A percentile compares a stretch with the other conserved stretches of the same genome.
Evolutionary conservation across 2,797 vertebrate species (phyloP).

Genomic region (Fundulus diaphanus): DNA sequence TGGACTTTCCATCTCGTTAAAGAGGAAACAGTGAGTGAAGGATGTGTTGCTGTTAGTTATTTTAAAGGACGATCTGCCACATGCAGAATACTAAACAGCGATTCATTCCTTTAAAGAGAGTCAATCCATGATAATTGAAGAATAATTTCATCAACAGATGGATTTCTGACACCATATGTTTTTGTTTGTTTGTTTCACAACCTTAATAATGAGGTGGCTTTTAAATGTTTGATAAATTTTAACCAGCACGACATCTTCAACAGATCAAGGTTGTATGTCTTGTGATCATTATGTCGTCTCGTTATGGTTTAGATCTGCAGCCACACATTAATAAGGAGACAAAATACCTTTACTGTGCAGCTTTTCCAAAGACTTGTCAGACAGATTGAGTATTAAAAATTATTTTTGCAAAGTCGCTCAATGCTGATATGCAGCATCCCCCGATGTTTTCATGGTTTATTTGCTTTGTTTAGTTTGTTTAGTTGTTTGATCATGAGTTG

Average conservation of each 20-base stretch:
- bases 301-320: not conserved
- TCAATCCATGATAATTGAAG: not conserved
- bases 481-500: no score
- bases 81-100: not conserved
- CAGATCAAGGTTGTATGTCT: not conserved
- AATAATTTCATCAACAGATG: not conserved
- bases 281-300: not conserved
- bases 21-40: no score
- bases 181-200: not conserved
- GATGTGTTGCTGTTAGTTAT: no score
- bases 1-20: not conserved
- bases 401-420: not conserved
- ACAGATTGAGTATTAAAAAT: not conserved
- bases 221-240: not conserved
- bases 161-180: not conserved
- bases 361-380: not conserved
- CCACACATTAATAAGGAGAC: not conserved
- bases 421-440: not conserved
- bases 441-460: not conserved
- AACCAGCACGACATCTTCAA: not conserved
- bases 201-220: not conserved
- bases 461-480: not conserved
- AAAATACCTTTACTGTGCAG: not conserved
- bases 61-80: not conserved
- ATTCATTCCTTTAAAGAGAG: not conserved